Percentiles rank a stretch among this genome's conserved stretches.
phyloP scores from a whole-genome alignment of 1,140 invertebrate species.

The Oryctes rhinoceros region DNA sequence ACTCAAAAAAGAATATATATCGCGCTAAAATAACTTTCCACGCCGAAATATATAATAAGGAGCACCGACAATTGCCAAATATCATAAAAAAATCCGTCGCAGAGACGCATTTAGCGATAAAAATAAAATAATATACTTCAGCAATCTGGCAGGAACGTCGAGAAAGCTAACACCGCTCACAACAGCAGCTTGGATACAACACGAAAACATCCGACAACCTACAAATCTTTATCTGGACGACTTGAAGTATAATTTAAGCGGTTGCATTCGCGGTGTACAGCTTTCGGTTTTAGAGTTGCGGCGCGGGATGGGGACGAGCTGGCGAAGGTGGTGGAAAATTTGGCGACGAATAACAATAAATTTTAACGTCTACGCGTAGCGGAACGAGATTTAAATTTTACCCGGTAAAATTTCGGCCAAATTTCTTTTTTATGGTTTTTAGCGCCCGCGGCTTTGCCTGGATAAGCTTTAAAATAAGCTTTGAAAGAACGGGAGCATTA shows the following conservation, averaged over 20 bases:
- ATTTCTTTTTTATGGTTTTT: conserved; percentile 34
- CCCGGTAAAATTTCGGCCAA: conserved; percentile 14
- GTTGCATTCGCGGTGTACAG: not conserved
- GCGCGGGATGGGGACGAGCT: not conserved
- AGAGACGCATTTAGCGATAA: conserved; percentile 1
- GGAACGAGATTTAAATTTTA: conserved; percentile 28
- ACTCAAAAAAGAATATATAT: no score
- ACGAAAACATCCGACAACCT: not conserved
- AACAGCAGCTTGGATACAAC: not conserved
- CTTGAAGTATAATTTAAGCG: conserved; percentile 18
- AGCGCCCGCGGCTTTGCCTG: not conserved
- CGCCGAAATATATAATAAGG: not conserved
- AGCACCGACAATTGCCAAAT: not conserved
- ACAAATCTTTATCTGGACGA: conserved; percentile 2
- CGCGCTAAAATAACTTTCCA: not conserved
- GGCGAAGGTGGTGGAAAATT: not conserved
- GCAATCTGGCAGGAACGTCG: not conserved
- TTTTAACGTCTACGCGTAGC: conserved; percentile 10
- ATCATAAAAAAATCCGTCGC: conserved; percentile 15
- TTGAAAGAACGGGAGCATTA: not conserved
- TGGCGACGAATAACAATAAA: conserved; percentile 36
- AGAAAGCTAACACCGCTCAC: not conserved
- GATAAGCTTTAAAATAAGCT: conserved; percentile 3
- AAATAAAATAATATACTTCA: conserved; percentile 27
- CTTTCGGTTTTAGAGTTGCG: not conserved